Percentiles rank a stretch among this genome's conserved stretches.
Evolutionary conservation across 1,140 invertebrate genomes (phyloP).

Genomic region (Kradibia gibbosae): DNA sequence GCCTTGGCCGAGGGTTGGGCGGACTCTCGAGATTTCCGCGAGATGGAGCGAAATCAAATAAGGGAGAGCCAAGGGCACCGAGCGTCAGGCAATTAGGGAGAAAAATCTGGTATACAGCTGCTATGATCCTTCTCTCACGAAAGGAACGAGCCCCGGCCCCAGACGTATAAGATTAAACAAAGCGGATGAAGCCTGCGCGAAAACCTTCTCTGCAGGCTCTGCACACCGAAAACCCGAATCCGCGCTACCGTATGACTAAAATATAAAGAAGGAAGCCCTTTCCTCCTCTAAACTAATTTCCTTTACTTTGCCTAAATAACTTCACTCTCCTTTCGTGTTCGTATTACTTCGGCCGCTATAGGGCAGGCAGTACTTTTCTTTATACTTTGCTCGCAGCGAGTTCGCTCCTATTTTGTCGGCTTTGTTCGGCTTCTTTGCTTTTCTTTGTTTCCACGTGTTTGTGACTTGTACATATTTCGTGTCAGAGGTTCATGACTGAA

Average conservation of each 20-base stretch:
- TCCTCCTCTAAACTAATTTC: conserved; percentile 13
- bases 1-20: conserved; percentile 5
- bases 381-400: background rate
- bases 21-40: conserved; percentile 27
- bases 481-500: conserved; percentile 6
- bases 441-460: background rate
- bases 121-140: background rate
- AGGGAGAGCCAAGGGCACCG: conserved; percentile 9
- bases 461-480: conserved; percentile 9
- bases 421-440: conserved; percentile 14
- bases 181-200: conserved; percentile 32
- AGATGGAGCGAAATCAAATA: conserved; percentile 30
- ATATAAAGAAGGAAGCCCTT: conserved; percentile 47
- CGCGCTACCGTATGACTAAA: conserved; percentile 34
- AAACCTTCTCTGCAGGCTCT: background rate
- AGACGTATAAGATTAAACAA: conserved; percentile 52
- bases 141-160: background rate
- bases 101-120: conserved; percentile 33
- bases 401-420: background rate
- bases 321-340: conserved; percentile 1
- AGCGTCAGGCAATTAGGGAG: conserved; percentile 33
- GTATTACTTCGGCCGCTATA: conserved; percentile 7
- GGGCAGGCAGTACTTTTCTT: background rate
- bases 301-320: background rate
- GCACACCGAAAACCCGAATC: background rate